phyloP scores from a whole-genome alignment of 37 sponge, comb jelly and placozoan species.

The Diacarnus erythraeanus region DNA sequence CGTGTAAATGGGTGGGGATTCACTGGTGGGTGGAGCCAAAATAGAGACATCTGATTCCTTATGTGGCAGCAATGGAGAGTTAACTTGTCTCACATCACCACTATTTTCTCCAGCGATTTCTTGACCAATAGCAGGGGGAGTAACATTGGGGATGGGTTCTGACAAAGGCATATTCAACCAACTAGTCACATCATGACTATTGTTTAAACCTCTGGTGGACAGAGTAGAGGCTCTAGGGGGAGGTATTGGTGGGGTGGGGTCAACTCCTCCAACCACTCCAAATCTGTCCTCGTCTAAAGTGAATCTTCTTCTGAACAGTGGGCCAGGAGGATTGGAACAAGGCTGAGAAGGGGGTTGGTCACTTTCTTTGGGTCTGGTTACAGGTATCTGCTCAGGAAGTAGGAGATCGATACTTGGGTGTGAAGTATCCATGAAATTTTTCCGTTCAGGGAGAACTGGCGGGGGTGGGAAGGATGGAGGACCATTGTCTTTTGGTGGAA shows the following conservation, averaged over 20 bases:
- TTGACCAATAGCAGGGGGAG: neutral
- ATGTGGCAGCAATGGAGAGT: neutral
- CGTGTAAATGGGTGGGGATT: neutral
- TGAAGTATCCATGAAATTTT: neutral
- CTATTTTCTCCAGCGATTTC: neutral
- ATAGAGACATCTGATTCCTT: neutral
- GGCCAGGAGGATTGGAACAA: neutral
- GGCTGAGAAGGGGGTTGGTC: neutral
- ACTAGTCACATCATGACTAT: neutral
- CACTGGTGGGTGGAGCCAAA: no score
- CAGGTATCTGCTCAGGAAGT: neutral
- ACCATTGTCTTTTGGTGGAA: constrained; percentile 21
- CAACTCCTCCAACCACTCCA: no score
- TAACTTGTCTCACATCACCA: neutral
- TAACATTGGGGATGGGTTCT: no score
- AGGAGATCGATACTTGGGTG: neutral
- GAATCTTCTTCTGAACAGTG: neutral
- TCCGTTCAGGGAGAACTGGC: constrained; percentile 4
- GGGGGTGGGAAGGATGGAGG: constrained; percentile 38
- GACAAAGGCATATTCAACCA: no score
- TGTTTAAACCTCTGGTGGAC: neutral
- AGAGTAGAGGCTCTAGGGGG: constrained; percentile 2
- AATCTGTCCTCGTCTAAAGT: neutral
- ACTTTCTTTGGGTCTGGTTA: neutral
- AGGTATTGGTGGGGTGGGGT: no score